Conservation (phyloP, 2,888 invertebrate genomes). For the Volucella inanis region DNA sequence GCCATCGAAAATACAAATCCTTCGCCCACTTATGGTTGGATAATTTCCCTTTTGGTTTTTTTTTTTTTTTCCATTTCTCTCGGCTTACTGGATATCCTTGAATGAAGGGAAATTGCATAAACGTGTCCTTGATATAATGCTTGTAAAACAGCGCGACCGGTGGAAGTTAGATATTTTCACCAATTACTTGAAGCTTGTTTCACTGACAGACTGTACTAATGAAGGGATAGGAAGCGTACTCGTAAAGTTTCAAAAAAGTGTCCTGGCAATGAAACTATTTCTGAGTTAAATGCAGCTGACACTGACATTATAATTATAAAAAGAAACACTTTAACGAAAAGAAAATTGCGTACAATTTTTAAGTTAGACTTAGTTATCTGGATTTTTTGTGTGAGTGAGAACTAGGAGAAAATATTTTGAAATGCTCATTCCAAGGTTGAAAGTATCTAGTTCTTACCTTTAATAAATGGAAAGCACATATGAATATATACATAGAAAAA, state of each 20-base stretch:
- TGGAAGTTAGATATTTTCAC: no score
- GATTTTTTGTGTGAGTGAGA: no score
- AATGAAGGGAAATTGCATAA: not conserved
- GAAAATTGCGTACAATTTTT: not conserved
- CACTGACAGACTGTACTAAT: not conserved
- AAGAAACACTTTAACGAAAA: not conserved
- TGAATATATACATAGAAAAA: no score
- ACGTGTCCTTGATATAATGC: constrained; percentile 2
- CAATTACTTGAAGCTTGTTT: not conserved
- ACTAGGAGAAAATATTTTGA: no score
- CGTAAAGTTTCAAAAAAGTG: not conserved
- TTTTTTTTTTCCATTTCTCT: not conserved
- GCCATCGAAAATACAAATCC: constrained; percentile 10
- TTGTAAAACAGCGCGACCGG: no score
- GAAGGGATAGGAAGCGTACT: not conserved
- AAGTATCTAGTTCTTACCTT: no score
- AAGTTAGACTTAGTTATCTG: not conserved
- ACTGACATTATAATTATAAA: not conserved
- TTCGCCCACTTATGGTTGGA: constrained; percentile 17
- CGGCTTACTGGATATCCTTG: not conserved
- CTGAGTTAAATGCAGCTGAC: constrained; percentile 3
- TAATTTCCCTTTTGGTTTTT: not conserved
- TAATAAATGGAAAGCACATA: no score
- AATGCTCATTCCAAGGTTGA: no score
- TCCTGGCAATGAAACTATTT: not conserved